A percentile compares a stretch with the other conserved stretches of the same genome.
Conservation (phyloP, 2,888 invertebrate species). For the Stramonita haemastoma region DNA sequence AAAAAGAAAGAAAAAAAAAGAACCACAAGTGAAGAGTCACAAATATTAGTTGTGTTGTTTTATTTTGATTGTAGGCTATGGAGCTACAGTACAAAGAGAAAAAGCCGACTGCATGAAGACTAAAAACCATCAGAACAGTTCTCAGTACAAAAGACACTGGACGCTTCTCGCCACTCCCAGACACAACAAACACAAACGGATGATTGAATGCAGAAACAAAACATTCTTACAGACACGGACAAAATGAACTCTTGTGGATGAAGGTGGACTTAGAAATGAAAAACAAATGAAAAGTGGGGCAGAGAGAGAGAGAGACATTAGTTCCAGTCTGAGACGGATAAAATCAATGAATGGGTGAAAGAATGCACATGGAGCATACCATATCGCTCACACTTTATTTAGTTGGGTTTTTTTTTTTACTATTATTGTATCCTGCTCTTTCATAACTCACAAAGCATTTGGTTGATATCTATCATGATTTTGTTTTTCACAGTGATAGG, state of each 20-base stretch:
- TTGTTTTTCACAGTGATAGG: no score
- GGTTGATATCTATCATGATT: no score
- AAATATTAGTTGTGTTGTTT: conserved; percentile 32
- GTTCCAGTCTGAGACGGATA: neutral
- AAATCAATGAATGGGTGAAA: no score
- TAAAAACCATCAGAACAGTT: conserved; percentile 21
- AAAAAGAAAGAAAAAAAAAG: neutral
- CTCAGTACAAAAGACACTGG: neutral
- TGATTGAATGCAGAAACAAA: neutral
- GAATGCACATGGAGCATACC: no score
- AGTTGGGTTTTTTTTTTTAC: no score
- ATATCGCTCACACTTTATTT: no score
- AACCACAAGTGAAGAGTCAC: neutral
- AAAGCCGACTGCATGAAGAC: conserved; percentile 37
- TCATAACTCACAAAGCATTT: no score
- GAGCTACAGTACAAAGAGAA: conserved; percentile 40
- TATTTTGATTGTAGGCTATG: conserved; percentile 42
- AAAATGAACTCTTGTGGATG: neutral
- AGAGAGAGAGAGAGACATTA: neutral
- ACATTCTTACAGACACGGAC: neutral
- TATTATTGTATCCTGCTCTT: no score
- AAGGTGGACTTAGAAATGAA: neutral
- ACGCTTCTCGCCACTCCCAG: neutral
- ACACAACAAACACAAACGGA: conserved; percentile 23
- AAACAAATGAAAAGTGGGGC: conserved; percentile 12